Conservation (phyloP, 2,797 vertebrate genomes). For the Todus mexicanus region DNA sequence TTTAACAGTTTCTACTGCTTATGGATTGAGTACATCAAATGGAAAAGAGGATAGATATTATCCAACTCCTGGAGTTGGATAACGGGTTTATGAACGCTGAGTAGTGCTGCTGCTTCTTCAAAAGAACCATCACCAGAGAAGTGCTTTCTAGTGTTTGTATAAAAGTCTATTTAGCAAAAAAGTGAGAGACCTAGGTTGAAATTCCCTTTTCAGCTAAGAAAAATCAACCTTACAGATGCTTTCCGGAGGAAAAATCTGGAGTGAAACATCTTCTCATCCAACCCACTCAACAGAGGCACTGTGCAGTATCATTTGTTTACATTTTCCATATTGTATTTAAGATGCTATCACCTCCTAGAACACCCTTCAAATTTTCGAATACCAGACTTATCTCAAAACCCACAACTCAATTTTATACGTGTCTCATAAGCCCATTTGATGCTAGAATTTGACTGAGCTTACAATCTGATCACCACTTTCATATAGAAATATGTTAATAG, state of each 20-base stretch:
- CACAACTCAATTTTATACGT: neutral
- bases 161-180: neutral
- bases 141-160: neutral
- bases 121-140: neutral
- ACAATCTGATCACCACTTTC: neutral
- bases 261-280: rapidly evolving
- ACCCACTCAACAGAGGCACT: neutral
- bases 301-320: too few relatives aligned
- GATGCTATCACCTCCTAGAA: too few relatives aligned
- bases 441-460: neutral
- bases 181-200: neutral
- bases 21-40: rapidly evolving
- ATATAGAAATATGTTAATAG: neutral
- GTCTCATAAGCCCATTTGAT: neutral
- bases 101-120: neutral
- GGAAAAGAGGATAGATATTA: neutral
- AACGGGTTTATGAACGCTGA: neutral
- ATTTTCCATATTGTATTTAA: neutral
- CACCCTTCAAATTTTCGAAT: neutral
- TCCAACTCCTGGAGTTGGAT: rapidly evolving
- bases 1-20: rapidly evolving
- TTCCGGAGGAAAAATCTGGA: neutral
- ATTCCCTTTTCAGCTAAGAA: neutral
- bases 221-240: neutral
- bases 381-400: neutral